Conservation (phyloP, 2,797 vertebrate genomes). For the Hafferia zeledoni region DNA sequence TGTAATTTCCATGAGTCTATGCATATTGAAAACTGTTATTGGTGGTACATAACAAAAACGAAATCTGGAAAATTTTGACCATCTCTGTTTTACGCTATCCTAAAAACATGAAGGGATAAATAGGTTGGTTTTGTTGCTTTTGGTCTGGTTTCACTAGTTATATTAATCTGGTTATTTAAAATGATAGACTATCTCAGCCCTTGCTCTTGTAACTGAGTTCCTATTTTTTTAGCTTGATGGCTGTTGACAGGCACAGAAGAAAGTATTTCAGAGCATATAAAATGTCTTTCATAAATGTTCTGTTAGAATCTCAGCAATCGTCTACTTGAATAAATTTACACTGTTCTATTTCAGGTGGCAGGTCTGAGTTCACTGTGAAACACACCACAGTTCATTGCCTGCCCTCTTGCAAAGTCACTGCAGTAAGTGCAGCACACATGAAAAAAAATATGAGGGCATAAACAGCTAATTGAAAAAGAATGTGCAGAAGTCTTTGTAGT, state of each 20-base stretch:
- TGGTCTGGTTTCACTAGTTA: neutral
- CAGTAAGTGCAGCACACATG: neutral
- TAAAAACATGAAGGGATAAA: neutral
- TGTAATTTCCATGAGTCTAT: neutral
- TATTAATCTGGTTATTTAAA: neutral
- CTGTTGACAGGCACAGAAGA: neutral
- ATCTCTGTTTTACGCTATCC: neutral
- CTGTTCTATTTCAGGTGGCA: slow-evolving; percentile 1
- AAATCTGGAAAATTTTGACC: neutral
- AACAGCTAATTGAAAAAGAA: neutral
- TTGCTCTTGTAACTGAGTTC: neutral
- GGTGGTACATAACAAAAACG: neutral
- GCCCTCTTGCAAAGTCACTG: neutral
- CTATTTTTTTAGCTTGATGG: neutral
- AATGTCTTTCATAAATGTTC: neutral
- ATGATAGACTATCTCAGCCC: neutral
- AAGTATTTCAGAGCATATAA: neutral
- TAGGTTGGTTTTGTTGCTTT: neutral
- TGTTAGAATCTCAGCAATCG: neutral
- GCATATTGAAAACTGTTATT: neutral
- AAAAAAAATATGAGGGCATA: neutral
- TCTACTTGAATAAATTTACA: slow-evolving; percentile 5
- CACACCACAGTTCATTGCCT: neutral
- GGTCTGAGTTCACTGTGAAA: neutral
- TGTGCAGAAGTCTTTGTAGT: neutral